Percentiles rank a stretch among this genome's conserved stretches.
These are phyloP conservation scores for Sebastes kiyomatsui DNA, from an alignment of 2,797 vertebrate species.

Conservation along the genomic window DNA sequence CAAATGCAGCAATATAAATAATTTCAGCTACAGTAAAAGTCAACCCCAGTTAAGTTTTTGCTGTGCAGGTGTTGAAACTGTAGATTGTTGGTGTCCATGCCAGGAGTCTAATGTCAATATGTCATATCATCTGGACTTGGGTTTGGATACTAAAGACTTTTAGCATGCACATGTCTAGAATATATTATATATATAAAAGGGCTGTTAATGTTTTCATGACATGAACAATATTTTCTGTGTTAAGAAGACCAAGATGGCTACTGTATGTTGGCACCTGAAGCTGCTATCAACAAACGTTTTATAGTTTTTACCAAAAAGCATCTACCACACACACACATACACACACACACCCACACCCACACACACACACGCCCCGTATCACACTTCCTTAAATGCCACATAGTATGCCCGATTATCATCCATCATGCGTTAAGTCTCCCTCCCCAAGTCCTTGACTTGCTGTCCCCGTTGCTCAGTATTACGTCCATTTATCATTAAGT, in stretches of 20 bases:
- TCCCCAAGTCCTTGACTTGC: slow-evolving; percentile 62
- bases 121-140: neutral
- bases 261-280: neutral
- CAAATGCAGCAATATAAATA: neutral
- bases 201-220: no score
- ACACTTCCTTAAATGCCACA: slow-evolving; percentile 42
- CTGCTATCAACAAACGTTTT: neutral
- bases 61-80: no score
- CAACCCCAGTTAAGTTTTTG: neutral
- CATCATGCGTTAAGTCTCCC: slow-evolving; percentile 55
- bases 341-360: neutral
- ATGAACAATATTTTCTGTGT: neutral
- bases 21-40: neutral
- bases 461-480: slow-evolving; percentile 47
- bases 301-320: neutral
- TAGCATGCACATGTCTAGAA: neutral
- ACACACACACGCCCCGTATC: neutral
- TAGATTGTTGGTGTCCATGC: neutral
- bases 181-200: no score
- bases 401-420: slow-evolving; percentile 52
- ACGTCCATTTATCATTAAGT: slow-evolving; percentile 66
- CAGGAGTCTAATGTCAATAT: neutral
- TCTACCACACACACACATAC: neutral
- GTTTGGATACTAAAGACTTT: neutral
- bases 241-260: neutral